These are phyloP conservation scores for Colletes gigas DNA, from an alignment of 1,140 invertebrate species.

Conservation along the genomic window DNA sequence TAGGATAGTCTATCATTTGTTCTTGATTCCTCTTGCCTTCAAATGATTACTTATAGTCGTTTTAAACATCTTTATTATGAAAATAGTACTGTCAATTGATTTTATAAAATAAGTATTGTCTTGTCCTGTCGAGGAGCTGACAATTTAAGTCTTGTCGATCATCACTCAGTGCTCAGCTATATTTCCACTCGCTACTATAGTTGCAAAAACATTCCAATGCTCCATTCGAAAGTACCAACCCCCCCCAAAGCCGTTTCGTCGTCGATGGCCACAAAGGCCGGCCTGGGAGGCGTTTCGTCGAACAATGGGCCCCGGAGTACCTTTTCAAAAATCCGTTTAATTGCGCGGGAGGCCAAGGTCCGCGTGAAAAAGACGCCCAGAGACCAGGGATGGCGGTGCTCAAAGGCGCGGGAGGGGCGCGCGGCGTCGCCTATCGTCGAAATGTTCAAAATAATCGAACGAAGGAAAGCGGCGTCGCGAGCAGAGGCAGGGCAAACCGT, in stretches of 20 bases:
- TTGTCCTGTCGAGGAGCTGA: too few relatives aligned
- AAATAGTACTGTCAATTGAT: too few relatives aligned
- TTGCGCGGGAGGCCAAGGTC: constrained; percentile 7
- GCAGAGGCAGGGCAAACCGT: constrained; percentile 66
- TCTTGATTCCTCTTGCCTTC: too few relatives aligned
- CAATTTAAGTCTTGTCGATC: too few relatives aligned
- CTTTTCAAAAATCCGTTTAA: constrained; percentile 11
- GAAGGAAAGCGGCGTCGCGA: constrained; percentile 23
- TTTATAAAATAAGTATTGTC: too few relatives aligned
- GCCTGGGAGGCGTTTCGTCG: background rate
- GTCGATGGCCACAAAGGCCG: background rate
- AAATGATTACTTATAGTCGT: too few relatives aligned
- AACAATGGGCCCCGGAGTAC: background rate
- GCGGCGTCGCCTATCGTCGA: constrained; percentile 48
- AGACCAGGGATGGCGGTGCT: background rate
- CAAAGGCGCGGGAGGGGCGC: constrained; percentile 39
- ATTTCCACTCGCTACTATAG: too few relatives aligned
- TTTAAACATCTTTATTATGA: too few relatives aligned
- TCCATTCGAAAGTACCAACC: too few relatives aligned
- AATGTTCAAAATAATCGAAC: constrained; percentile 69
- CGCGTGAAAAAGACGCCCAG: constrained; percentile 2
- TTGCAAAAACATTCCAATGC: background rate
- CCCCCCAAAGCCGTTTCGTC: background rate
- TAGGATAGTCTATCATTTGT: too few relatives aligned
- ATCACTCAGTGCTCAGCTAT: too few relatives aligned